Evolutionary conservation across 2,888 invertebrate genomes (phyloP), one percentile per base, ranked within the genome.

Genomic region (Yponomeuta evonymella): DNA sequence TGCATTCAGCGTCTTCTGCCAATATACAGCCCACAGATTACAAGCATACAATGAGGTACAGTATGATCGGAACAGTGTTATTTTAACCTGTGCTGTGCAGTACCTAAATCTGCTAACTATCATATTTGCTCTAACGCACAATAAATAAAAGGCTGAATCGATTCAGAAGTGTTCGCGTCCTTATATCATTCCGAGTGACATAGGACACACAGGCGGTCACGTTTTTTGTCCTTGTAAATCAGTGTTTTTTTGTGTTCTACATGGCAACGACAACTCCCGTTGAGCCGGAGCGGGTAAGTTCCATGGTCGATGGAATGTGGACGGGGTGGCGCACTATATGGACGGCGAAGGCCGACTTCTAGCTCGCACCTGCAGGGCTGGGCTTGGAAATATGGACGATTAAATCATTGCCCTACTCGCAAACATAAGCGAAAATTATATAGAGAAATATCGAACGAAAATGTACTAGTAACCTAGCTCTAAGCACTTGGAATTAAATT

Each of bases 331-430:
- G 67, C 67, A 36, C 33, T 67, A 67, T 67, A 67, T 74, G 67
- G 73, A 67, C 70, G 9, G 67, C 71, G 73, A 75, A 75, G 76
- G 75, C 71, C 75, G 72, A 64, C 74, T 58, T 58, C 51, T 5
- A 64, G 71, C 71, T 30, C 66, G 70, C 75, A 75, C 74, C 75
- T 76, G 73, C 73, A 67, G 43, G 51, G 51, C 51, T 58, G 15
- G 51, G 65, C 33, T 65, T 66, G 23, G 67, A 58, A 58, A 58
- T 58, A 58, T 58, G 51, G 51, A 1, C 51, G 51, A 58, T 58
- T 58, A 58, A 58, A 58, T 58, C 51, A 58, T 58, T 58, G 51
- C 51, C 51, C 51, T 58, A 58, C 51, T 58, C 15, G 51, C 51
- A 58, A 58, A 58, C 15, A 58, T 15, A 12, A 58, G 51, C 51